Evolutionary conservation across 2,797 vertebrate species (phyloP), one percentile per base, ranked within the genome.

Genomic region (Synanceia verrucosa): DNA sequence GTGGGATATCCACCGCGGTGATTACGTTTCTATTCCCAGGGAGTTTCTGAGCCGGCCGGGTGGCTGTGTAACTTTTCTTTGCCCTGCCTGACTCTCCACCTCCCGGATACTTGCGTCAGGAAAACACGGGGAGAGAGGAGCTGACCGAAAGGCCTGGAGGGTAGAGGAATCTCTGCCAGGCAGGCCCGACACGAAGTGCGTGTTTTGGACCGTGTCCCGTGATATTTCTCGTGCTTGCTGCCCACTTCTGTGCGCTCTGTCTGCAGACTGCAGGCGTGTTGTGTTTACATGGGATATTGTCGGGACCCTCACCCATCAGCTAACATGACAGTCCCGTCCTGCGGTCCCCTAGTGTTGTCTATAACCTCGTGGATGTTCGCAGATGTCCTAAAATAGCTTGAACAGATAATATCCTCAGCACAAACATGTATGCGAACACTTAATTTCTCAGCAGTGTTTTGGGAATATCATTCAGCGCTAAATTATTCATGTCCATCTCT

Each of bases 51-150:
- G 23, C 65, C 63, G 58, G 53, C 10, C 33, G 33, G 70, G 33
- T 6, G 31, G 76, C 62, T 47, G 52, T 72, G 73, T 31, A 91
- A 93, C 90, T 92, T 92, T 89, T 79, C 65, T 48, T 36, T 55
- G 67, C 86, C 82, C 73, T 70, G 81, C 44, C 53, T 12, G 69
- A 57, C 67, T 87, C 88, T 78, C 86, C 71, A 82, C 79, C 78
- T 83, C 68, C 82, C 86, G 91, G 91, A 72, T 81, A 76, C 61
- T 29, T n/a, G 79, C 69, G 57, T 65, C 88, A 93, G 91, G 91
- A 92, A 93, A 93, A 75, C 84, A 82, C 89, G 91, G 82, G 87
- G 92, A 86, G 89, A 86, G 72, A 73, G 72, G 64, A 65, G 41
- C 75, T 65, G 78, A 62, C 59, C 84, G 69, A 80, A 68, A 73